Conservation (phyloP, 2,113 vertebrate species). For the Chlorodrepanis virens region DNA sequence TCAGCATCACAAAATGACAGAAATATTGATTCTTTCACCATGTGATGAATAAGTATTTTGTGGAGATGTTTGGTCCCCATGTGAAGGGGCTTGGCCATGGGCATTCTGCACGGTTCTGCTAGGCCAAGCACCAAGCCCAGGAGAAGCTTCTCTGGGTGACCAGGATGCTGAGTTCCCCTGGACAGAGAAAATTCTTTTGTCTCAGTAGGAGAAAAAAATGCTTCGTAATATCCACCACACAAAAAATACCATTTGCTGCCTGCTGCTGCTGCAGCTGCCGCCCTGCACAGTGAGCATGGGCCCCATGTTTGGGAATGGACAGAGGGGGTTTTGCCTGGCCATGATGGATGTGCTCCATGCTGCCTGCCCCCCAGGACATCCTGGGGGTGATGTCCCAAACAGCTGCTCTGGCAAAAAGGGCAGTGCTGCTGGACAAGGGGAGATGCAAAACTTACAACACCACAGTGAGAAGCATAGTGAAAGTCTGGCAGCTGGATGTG, state of each 20-base stretch:
- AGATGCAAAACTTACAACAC: background rate
- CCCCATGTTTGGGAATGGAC: background rate
- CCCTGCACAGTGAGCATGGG: rapidly evolving
- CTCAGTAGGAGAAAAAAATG: background rate
- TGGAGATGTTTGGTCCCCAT: rapidly evolving
- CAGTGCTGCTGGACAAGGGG: background rate
- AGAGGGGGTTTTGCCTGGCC: background rate
- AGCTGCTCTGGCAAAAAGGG: background rate
- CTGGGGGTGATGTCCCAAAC: background rate
- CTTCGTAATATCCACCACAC: background rate
- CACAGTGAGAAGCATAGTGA: rapidly evolving
- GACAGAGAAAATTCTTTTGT: background rate
- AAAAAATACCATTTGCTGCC: background rate
- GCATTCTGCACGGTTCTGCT: background rate
- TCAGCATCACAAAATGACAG: background rate
- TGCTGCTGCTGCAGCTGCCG: background rate
- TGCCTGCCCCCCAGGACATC: background rate
- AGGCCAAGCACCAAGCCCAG: background rate
- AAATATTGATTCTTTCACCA: background rate
- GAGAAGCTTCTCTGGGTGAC: background rate
- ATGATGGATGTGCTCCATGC: background rate
- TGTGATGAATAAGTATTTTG: background rate
- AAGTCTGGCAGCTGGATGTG: background rate
- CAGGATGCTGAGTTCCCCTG: background rate
- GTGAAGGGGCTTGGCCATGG: background rate